A percentile compares a stretch with the other conserved stretches of the same genome.
These are phyloP conservation scores for Ophion obscuratus DNA, from an alignment of 2,888 invertebrate genomes.

Conservation along the genomic window DNA sequence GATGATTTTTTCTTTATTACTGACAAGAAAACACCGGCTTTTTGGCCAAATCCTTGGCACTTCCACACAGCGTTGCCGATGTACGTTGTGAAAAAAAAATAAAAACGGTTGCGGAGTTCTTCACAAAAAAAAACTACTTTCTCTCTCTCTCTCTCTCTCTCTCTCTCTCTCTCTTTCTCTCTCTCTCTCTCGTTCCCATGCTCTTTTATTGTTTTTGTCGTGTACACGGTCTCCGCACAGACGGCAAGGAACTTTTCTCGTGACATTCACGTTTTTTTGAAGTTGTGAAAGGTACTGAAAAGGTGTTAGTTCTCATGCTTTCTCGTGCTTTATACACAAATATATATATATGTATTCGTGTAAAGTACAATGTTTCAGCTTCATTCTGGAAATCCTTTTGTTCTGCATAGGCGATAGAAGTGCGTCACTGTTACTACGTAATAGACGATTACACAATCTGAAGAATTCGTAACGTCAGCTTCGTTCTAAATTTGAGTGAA, in stretches of 20 bases:
- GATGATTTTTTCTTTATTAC: neutral
- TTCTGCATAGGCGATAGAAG: no score
- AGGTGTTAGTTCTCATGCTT: neutral
- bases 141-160: no score
- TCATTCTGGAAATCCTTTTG: neutral
- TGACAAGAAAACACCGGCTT: neutral
- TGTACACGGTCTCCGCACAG: neutral
- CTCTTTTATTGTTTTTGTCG: neutral
- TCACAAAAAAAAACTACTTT: no score
- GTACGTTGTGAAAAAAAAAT: neutral
- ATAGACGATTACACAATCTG: no score
- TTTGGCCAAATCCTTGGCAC: conserved; percentile 10
- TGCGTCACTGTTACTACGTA: no score
- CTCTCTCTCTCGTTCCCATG: neutral
- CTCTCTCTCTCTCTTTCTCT: no score
- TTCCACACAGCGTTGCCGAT: conserved; percentile 3
- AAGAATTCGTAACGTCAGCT: no score
- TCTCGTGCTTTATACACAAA: neutral
- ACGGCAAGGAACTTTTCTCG: neutral
- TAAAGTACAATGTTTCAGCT: neutral
- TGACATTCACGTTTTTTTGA: neutral
- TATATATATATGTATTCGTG: no score
- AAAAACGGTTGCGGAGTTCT: conserved; percentile 15
- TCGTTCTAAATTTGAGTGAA: no score
- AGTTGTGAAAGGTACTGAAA: neutral